Evolutionary conservation across 2,888 invertebrate genomes (phyloP), one percentile per base, ranked within the genome.

Genomic region (Cosmorhoe ocellata): DNA sequence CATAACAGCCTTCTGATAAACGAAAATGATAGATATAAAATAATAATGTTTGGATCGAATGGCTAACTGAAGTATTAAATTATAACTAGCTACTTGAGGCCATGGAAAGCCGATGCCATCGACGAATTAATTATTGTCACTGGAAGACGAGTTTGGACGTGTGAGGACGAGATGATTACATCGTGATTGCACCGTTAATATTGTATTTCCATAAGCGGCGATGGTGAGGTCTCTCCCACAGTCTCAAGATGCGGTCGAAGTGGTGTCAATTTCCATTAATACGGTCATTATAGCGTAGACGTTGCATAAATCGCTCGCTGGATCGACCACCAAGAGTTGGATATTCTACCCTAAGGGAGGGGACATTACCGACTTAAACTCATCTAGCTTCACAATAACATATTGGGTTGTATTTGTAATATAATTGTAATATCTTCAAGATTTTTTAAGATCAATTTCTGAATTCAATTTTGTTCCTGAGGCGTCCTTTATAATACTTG

Each of bases 201-300:
- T 86, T 84, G 84, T 81, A 78, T 85, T 84, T 85, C 84, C 77
- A 77, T 78, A 79, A 73, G 74, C 71, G 74, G 74, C 64, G 71
- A 58, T 69, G 72, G 69, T 75, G 63, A 69, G 66, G 66, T 71
- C 66, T 61, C 50, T 50, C 63, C 66, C 68, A 69, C 66, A 58
- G 70, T 61, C 64, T 72, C 67, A 64, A 71, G 51, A 46, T 46
- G 60, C 31, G 44, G 27, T 44, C 53, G 31, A 53, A 53, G 62
- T 70, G 79, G 85, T 85, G 86, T 88, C 84, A 83, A 82, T 85
- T 85, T 85, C 81, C 85, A 85, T 84, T 85, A 84, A 85, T 84
- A 76, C 62, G 79, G 68, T 80, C 72, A 87, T 87, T 84, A 86
- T 74, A 24, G 24, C 71, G 72, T 72, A 69, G 71, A 66, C 65